Conservation (phyloP, 2,113 vertebrate genomes). For the Lamprotornis superbus region DNA sequence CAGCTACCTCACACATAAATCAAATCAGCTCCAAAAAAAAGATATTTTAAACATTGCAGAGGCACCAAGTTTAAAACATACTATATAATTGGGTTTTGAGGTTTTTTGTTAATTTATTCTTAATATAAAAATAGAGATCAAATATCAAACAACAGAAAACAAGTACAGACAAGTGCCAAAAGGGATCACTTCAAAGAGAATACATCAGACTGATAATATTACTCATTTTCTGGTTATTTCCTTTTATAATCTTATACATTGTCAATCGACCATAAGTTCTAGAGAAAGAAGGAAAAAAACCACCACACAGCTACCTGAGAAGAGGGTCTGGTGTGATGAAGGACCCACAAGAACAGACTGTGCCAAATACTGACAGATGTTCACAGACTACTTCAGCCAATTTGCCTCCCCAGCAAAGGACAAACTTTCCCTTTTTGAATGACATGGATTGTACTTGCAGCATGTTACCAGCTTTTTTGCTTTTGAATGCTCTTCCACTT, state of each 20-base stretch:
- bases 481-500: not conserved
- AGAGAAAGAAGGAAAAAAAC: not conserved
- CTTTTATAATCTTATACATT: not conserved
- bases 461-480: fast-evolving
- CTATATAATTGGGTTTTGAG: fast-evolving
- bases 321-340: not conserved
- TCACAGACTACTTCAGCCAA: not conserved
- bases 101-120: not conserved
- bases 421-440: not conserved
- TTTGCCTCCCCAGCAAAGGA: not conserved
- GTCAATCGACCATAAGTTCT: not conserved
- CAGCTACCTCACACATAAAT: not conserved
- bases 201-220: not conserved
- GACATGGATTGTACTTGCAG: not conserved
- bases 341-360: not conserved
- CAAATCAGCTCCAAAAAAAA: not conserved
- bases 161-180: not conserved
- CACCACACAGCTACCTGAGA: not conserved
- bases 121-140: not conserved
- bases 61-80: not conserved
- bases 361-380: not conserved
- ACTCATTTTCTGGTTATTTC: not conserved
- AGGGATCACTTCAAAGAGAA: not conserved
- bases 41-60: not conserved
- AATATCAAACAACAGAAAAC: not conserved